phyloP scores from a whole-genome alignment of 2,797 vertebrate genomes.

The Taeniopygia guttata region DNA sequence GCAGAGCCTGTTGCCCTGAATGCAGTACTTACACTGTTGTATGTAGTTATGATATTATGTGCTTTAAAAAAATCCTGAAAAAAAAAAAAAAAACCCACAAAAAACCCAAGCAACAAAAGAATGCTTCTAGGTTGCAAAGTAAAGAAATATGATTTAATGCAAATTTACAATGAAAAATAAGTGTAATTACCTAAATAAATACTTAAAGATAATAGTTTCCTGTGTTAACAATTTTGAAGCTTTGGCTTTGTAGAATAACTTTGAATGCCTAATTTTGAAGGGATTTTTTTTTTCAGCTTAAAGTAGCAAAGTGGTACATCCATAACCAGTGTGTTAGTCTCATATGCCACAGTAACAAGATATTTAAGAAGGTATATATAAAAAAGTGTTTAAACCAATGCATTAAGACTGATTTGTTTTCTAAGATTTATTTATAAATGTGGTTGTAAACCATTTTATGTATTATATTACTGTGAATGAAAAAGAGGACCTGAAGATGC shows the following conservation, averaged over 20 bases:
- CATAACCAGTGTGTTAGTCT: not conserved
- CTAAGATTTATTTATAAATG: not conserved
- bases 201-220: not conserved
- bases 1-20: not conserved
- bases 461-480: not conserved
- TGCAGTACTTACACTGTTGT: not conserved
- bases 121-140: not conserved
- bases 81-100: not conserved
- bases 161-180: not conserved
- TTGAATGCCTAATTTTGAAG: not conserved
- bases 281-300: not conserved
- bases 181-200: not conserved
- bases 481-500: not conserved
- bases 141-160: not conserved
- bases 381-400: not conserved
- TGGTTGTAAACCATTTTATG: not conserved
- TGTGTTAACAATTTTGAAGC: not conserved
- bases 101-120: not conserved
- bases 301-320: not conserved
- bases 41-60: not conserved
- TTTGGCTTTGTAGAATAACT: not conserved
- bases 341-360: not conserved
- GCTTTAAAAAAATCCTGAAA: not conserved
- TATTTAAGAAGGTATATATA: not conserved
- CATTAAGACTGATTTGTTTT: not conserved